These are phyloP conservation scores for Thamnaconus septentrionalis DNA, from an alignment of 2,113 vertebrate species.

Conservation along the genomic window DNA sequence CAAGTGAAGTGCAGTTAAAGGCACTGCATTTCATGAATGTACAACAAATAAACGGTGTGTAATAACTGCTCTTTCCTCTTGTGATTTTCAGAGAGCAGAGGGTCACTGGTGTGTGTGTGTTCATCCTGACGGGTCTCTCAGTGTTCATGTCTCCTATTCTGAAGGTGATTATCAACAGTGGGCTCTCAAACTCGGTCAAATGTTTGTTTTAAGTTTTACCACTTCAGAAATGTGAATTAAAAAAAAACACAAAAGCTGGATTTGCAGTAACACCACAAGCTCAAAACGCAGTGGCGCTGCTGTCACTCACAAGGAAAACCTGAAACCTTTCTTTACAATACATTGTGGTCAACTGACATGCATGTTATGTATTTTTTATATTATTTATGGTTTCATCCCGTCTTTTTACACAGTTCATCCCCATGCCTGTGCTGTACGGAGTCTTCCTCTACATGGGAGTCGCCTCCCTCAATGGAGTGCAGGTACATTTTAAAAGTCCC, in stretches of 20 bases:
- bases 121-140: conserved; percentile 94
- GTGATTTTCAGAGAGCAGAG: conserved; percentile 88
- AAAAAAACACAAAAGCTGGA: too few species aligned
- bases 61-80: background rate
- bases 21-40: background rate
- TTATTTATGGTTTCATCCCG: background rate
- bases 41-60: background rate
- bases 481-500: conserved; percentile 53
- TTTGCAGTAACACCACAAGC: too few species aligned
- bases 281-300: too few species aligned
- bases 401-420: conserved; percentile 68
- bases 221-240: too few species aligned
- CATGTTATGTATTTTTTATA: too few species aligned
- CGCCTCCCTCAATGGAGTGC: conserved; percentile 79
- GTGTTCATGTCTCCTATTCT: conserved; percentile 99
- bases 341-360: too few species aligned
- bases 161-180: conserved; percentile 79
- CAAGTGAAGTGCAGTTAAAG: background rate
- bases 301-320: too few species aligned
- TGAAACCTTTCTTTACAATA: too few species aligned
- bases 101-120: conserved; percentile 89
- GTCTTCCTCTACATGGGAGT: conserved; percentile 83
- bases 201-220: too few species aligned
- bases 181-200: too few species aligned
- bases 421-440: conserved; percentile 81